These are phyloP conservation scores for Esox masquinongy DNA, from an alignment of 2,797 vertebrate genomes.

Conservation along the genomic window DNA sequence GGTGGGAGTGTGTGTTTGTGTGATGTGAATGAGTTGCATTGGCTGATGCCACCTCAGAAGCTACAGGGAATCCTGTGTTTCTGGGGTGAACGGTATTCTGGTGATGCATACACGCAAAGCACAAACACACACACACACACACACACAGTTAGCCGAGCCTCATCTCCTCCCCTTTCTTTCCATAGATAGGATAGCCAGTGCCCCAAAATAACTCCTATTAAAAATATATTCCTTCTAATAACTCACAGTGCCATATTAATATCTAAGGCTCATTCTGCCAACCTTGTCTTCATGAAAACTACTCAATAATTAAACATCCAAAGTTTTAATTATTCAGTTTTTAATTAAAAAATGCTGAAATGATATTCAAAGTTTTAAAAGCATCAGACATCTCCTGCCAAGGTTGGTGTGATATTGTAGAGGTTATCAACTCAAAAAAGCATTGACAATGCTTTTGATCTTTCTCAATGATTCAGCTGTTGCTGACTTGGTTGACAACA, in stretches of 20 bases:
- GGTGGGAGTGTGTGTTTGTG: background rate
- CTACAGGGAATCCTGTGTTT: background rate
- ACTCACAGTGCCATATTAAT: background rate
- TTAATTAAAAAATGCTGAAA: constrained; percentile 61
- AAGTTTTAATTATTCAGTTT: constrained; percentile 59
- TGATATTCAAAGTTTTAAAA: constrained; percentile 63
- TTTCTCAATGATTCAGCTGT: too few relatives aligned
- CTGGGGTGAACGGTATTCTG: background rate
- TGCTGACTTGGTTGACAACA: too few relatives aligned
- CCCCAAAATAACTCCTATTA: background rate
- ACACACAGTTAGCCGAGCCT: background rate
- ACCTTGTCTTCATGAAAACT: constrained; percentile 35
- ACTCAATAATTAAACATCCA: constrained; percentile 54
- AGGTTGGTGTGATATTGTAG: constrained; percentile 10
- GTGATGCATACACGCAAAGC: background rate
- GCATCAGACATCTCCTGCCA: constrained; percentile 25
- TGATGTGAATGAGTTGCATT: background rate
- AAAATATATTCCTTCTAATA: constrained; percentile 30
- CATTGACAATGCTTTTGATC: too few relatives aligned
- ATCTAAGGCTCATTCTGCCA: constrained; percentile 24
- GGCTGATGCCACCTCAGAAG: background rate
- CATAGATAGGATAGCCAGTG: background rate
- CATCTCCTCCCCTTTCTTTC: background rate
- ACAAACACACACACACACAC: background rate
- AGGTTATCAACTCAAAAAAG: background rate